These are phyloP conservation scores for Cryptosula pallasiana DNA, from an alignment of 2,888 invertebrate species.

Conservation along the genomic window DNA sequence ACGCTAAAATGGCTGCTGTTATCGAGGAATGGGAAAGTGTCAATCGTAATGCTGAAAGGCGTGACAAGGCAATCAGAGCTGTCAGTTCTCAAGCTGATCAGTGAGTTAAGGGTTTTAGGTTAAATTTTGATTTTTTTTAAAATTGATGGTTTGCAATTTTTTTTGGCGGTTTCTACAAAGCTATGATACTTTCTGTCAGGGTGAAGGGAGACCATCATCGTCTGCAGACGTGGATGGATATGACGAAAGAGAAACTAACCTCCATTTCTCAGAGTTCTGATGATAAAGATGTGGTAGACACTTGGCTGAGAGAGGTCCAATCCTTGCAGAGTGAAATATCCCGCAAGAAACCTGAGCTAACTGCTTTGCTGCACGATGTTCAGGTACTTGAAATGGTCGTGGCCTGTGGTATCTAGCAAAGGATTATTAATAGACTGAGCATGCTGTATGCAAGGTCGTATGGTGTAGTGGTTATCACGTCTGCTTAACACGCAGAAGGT, in stretches of 20 bases:
- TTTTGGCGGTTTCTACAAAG: no score
- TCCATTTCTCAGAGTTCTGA: conserved; percentile 69
- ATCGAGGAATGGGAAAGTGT: conserved; percentile 11
- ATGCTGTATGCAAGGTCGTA: no score
- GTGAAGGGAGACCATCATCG: conserved; percentile 76
- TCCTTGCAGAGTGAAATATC: conserved; percentile 84
- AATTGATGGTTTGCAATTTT: no score
- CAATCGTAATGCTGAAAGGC: conserved; percentile 8
- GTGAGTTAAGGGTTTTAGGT: conserved; percentile 3
- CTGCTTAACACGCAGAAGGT: no score
- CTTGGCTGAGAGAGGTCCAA: conserved; percentile 79
- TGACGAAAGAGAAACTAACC: conserved; percentile 77
- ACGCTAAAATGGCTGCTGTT: neutral
- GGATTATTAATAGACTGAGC: no score
- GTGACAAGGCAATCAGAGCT: conserved; percentile 3
- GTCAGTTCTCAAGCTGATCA: conserved; percentile 62
- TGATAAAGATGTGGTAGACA: conserved; percentile 71
- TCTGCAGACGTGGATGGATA: conserved; percentile 66
- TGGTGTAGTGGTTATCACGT: no score
- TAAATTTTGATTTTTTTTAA: no score
- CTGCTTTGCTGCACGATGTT: neutral
- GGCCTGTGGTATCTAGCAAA: no score
- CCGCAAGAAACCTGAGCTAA: conserved; percentile 77
- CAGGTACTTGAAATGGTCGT: no score
- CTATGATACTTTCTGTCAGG: conserved; percentile 59